These are phyloP conservation scores for Hymenopus coronatus DNA, from an alignment of 2,888 invertebrate genomes.

Conservation along the genomic window DNA sequence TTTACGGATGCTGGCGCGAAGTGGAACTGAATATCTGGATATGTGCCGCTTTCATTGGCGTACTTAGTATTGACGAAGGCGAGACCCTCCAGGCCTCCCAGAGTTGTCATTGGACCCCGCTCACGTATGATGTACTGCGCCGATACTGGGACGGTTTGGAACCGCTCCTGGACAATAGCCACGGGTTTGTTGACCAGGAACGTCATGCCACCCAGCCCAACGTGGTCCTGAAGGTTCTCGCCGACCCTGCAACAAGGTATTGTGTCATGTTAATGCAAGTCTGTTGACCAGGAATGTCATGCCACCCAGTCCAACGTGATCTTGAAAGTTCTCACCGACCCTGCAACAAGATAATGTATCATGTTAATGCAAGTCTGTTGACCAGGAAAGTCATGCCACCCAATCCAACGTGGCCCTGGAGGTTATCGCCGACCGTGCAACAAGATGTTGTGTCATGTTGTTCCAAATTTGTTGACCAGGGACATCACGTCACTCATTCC, in stretches of 20 bases:
- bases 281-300: constrained; percentile 55
- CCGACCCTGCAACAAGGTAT: constrained; percentile 38
- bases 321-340: constrained; percentile 65
- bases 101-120: constrained; percentile 80
- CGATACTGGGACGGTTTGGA: constrained; percentile 73
- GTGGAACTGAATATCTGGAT: constrained; percentile 89
- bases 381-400: constrained; percentile 68
- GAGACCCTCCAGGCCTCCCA: constrained; percentile 84
- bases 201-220: constrained; percentile 79
- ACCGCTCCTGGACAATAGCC: constrained; percentile 74
- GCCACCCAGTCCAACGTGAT: constrained; percentile 87
- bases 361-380: too few relatives aligned
- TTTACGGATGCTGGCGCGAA: constrained; percentile 88
- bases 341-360: constrained; percentile 39
- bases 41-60: constrained; percentile 71
- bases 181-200: constrained; percentile 81
- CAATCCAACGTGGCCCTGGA: constrained; percentile 89
- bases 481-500: constrained; percentile 84
- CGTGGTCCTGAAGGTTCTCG: constrained; percentile 79
- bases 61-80: constrained; percentile 84
- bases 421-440: constrained; percentile 51
- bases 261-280: too few relatives aligned
- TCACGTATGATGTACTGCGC: constrained; percentile 77
- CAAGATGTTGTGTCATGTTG: too few relatives aligned
- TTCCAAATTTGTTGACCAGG: too few relatives aligned